Evolutionary conservation across 2,888 invertebrate species (phyloP), one percentile per base, ranked within the genome.

Genomic region (Clostera curtula): DNA sequence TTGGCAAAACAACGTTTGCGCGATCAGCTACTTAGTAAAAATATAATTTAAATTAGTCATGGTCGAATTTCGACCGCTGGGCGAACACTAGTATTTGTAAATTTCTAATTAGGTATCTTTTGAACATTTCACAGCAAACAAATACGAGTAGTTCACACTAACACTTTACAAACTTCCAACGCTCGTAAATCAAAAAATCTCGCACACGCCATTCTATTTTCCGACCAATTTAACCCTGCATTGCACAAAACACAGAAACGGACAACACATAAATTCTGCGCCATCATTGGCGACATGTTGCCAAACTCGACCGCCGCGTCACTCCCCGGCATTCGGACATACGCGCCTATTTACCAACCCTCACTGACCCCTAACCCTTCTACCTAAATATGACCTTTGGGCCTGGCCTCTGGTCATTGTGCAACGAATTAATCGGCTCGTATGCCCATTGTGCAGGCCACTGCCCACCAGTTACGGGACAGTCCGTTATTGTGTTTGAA

Each of bases 381-480:
- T 77, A 72, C 80, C 82, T 75, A 83, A 83, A 82, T 80, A 79
- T 83, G 79, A 83, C 82, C 82, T 70, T 47, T 65, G 56, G 62
- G 69, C 63, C 68, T 58, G 58, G 66, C 72, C 73, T 70, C 53
- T 54, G 67, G 67, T 60, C 70, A 74, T 83, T 83, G 82, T 83
- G 61, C 43, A 56, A 43, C 49, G 69, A 69, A 80, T 79, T 83
- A 83, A 83, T 82, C 83, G 79, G 66, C 68, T 73, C 56, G 82
- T 77, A 65, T 47, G 52, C 45, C 69, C 54, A 65, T 82, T 82
- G 77, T 80, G 45, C 14, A 46, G 64, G 62, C 56, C 71, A 60
- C 66, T 71, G 75, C 69, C 74, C 77, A 73, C 57, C 62, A 63
- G 56, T 62, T 57, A 49, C 48, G 46, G 53, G 50, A 43, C 40